Percentiles rank a stretch among this genome's conserved stretches.
phyloP scores from a whole-genome alignment of 2,888 invertebrate genomes.

The Brachynemurus nebulosus region DNA sequence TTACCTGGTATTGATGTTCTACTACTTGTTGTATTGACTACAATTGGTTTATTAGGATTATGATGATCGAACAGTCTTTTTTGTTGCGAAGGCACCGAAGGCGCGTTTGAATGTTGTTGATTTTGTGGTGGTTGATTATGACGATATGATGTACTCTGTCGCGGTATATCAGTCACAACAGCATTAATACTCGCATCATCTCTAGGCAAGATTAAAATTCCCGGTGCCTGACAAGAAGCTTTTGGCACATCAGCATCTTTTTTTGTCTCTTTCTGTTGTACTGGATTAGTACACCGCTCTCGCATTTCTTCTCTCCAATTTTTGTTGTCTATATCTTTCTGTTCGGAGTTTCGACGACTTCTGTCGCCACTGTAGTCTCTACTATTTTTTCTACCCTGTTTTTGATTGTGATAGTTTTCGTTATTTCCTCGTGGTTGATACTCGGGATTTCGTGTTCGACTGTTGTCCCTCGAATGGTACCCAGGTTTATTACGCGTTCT shows the following conservation, averaged over 20 bases:
- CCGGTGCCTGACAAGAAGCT: constrained; percentile 14
- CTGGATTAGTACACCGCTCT: constrained; percentile 21
- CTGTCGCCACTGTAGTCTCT: constrained; percentile 35
- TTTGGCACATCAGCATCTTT: background rate
- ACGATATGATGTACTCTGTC: constrained; percentile 7
- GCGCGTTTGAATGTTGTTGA: constrained; percentile 10
- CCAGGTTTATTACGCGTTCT: constrained; percentile 11
- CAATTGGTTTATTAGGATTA: constrained; percentile 57
- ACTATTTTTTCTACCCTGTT: constrained; percentile 20
- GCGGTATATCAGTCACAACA: background rate
- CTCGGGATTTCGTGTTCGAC: constrained; percentile 12
- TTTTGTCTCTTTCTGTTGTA: constrained; percentile 12
- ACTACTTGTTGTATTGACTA: constrained; percentile 41
- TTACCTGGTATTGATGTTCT: constrained; percentile 25
- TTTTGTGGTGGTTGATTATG: constrained; percentile 3
- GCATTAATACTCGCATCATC: constrained; percentile 14
- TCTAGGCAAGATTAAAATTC: constrained; percentile 27
- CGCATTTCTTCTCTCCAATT: constrained; percentile 31
- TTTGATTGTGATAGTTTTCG: background rate
- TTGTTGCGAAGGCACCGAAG: constrained; percentile 23
- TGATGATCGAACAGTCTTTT: constrained; percentile 46
- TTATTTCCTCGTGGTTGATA: constrained; percentile 21
- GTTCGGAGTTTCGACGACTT: constrained; percentile 25
- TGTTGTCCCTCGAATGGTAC: constrained; percentile 4
- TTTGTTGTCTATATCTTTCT: constrained; percentile 23